Conservation (phyloP, 2,797 vertebrate species). For the Falco berigora region DNA sequence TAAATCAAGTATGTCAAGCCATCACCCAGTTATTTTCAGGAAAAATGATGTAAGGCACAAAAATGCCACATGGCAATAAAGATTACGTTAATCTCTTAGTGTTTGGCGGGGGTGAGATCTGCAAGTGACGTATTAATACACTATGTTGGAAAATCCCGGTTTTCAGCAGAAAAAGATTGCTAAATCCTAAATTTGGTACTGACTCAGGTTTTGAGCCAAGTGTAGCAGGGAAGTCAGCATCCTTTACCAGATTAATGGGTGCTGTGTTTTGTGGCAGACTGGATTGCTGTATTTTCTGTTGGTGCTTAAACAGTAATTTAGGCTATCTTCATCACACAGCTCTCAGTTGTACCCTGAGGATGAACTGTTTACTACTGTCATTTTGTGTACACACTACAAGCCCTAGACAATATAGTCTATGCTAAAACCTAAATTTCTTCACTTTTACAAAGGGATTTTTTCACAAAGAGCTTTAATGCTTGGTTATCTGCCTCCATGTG, state of each 20-base stretch:
- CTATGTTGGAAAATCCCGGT: background rate
- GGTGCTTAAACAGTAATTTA: background rate
- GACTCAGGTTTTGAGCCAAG: background rate
- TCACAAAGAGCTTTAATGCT: background rate
- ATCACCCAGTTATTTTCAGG: background rate
- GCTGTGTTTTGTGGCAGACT: background rate
- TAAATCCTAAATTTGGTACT: background rate
- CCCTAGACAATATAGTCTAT: background rate
- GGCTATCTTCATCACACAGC: background rate
- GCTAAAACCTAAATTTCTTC: background rate
- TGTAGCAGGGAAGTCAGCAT: background rate
- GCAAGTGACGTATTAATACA: background rate
- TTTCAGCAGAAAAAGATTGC: background rate
- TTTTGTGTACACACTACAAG: background rate
- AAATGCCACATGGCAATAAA: background rate
- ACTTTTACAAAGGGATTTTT: background rate
- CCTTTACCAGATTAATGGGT: background rate
- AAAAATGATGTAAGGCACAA: background rate
- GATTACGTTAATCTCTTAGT: background rate
- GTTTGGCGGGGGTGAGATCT: background rate
- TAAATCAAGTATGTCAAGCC: background rate
- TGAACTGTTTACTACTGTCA: background rate
- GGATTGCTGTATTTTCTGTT: background rate
- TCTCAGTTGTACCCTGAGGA: background rate
- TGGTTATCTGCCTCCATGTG: background rate